These are phyloP conservation scores for Oryzias curvinotus DNA, from an alignment of 2,113 vertebrate genomes.

Conservation along the genomic window DNA sequence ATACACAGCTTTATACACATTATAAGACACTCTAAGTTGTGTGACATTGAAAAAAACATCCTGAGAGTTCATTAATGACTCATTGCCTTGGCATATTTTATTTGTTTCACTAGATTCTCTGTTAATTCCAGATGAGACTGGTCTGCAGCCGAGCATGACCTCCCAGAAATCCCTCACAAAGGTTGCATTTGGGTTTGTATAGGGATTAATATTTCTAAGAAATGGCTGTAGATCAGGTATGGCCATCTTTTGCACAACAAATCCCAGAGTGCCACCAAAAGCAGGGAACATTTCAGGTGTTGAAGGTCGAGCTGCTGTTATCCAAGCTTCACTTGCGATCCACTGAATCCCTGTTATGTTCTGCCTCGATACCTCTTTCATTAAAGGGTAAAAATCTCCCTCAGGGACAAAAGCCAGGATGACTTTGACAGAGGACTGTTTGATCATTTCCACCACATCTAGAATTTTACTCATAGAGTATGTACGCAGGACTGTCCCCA, in stretches of 20 bases:
- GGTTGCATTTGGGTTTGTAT: conserved; percentile 29
- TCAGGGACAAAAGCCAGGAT: conserved; percentile 76
- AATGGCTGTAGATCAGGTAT: conserved; percentile 68
- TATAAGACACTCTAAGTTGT: conserved; percentile 74
- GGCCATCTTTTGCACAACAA: conserved; percentile 73
- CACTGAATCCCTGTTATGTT: conserved; percentile 81
- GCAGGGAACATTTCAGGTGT: conserved; percentile 67
- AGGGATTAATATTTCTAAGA: conserved; percentile 64
- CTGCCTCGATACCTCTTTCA: conserved; percentile 72
- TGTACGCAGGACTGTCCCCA: conserved; percentile 71
- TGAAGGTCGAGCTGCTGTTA: conserved; percentile 65
- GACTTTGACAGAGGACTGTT: conserved; percentile 71
- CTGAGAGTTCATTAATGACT: conserved; percentile 60
- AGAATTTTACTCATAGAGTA: conserved; percentile 63
- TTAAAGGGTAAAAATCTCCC: conserved; percentile 76
- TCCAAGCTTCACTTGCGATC: conserved; percentile 80
- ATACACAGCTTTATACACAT: conserved; percentile 79
- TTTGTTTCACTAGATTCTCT: background rate
- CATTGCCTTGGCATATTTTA: conserved; percentile 62
- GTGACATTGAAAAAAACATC: conserved; percentile 74
- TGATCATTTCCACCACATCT: conserved; percentile 73
- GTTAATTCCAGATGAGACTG: conserved; percentile 2
- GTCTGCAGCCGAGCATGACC: conserved; percentile 64
- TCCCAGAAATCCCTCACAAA: conserved; percentile 76
- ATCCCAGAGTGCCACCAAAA: conserved; percentile 75